Evolutionary conservation across 2,797 vertebrate species (phyloP), one percentile per base, ranked within the genome.

Genomic region (Pseudotriccus pelzelni): DNA sequence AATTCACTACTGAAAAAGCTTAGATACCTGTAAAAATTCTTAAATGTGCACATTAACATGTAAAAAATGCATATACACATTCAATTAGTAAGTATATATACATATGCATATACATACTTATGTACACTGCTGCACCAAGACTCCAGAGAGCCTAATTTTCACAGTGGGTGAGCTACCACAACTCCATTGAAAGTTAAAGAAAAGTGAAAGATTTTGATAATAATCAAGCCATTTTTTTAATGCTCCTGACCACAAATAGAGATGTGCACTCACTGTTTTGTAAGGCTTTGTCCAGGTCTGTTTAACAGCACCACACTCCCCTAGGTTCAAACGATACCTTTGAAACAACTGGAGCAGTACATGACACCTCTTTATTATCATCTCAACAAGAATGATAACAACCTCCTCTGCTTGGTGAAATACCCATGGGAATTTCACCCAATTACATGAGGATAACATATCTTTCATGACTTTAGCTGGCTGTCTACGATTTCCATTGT

Each of bases 331-430:
- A 81, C 69, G 55, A 94, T 94, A 97, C 85, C 77, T 93, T 73
- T 86, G 74, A 94, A 87, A 94, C 66, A 95, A 94, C 76, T 21
- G 14, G 79, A 95, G 75, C 84, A 91, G 87, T 92, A 82, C 97
- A 95, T 95, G 82, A 85, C 41, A 60, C 64, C 80, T 96, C 66
- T 93, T 93, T 92, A 96, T 86, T 92, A 91, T 72, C 80, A 91
- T 95, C 90, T 96, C 92, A 91, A 88, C 86, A 91, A 95, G 84
- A 94, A 87, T 87, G 75, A 84, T 92, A 94, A 96, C 91, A 96
- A 75, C 55, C 73, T 94, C 59, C 81, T 87, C 72, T 83, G 59
- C 91, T 85, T 89, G 53, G 81, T 90, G 75, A 86, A 88, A 95
- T 34, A 81, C 85, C 37, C 92, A 84, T 53, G 77, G 87, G 95